Evolutionary conservation across 2,888 invertebrate genomes (phyloP).

Genomic region (Seira ritae): DNA sequence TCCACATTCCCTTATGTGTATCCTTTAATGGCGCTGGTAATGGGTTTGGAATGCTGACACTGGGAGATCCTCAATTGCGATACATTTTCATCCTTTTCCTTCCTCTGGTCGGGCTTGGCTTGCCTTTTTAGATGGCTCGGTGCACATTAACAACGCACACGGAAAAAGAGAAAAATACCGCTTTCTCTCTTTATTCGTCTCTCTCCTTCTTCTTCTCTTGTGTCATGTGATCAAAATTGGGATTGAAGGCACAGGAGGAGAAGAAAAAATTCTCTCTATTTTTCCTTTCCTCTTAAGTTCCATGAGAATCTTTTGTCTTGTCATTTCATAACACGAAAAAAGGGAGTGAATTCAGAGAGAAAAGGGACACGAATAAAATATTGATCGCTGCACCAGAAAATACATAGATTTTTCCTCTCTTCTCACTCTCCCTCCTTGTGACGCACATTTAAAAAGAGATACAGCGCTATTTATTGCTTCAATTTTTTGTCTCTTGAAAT

Average conservation of each 20-base stretch:
- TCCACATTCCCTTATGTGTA: conserved; percentile 14
- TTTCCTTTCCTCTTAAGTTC: conserved; percentile 18
- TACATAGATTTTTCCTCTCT: too few species aligned
- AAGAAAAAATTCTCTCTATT: conserved; percentile 25
- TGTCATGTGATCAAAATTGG: conserved; percentile 49
- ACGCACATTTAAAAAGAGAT: neutral
- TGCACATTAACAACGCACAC: conserved; percentile 37
- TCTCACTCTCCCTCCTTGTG: neutral
- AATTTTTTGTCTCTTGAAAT: neutral
- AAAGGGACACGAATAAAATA: conserved; percentile 5
- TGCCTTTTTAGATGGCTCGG: neutral
- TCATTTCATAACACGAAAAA: conserved; percentile 18
- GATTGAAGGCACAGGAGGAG: conserved; percentile 20
- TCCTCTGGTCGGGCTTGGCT: neutral
- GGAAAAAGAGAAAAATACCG: conserved; percentile 11
- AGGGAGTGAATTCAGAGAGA: conserved; percentile 10
- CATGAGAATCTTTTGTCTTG: conserved; percentile 13
- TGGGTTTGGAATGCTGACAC: conserved; percentile 36
- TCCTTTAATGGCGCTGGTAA: conserved; percentile 37
- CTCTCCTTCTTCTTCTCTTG: conserved; percentile 25
- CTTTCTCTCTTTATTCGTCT: conserved; percentile 25
- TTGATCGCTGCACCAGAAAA: neutral
- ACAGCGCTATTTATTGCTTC: neutral
- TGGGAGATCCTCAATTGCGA: conserved; percentile 36
- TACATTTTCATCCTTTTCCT: conserved; percentile 37